Evolutionary conservation across 2,797 vertebrate species (phyloP), one percentile per base, ranked within the genome.

Genomic region (Nasua narica): DNA sequence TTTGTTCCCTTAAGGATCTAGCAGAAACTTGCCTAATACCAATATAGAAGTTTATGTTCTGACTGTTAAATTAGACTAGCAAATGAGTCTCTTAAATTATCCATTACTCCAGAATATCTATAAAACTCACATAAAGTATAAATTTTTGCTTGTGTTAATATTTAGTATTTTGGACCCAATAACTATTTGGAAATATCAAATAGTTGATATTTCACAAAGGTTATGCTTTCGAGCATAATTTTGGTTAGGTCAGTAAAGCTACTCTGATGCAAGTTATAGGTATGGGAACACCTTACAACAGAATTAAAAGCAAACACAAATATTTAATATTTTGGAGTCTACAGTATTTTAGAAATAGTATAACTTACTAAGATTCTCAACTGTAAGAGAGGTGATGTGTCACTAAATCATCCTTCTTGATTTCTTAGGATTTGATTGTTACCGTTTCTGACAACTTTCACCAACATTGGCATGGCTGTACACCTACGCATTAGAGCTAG

Each of bases 281-380:
- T n/a, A n/a, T n/a, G n/a, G n/a, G n/a, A n/a, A n/a, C n/a, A n/a
- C n/a, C n/a, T n/a, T n/a, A n/a, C n/a, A n/a, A n/a, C n/a, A n/a
- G n/a, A n/a, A n/a, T n/a, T n/a, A n/a, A n/a, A n/a, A n/a, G n/a
- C n/a, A n/a, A n/a, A n/a, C n/a, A n/a, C n/a, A n/a, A n/a, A n/a
- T n/a, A n/a, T n/a, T n/a, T n/a, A n/a, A n/a, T 83, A 85, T 91
- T 84, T 79, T 40, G 21, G 14, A 54, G 15, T n/a, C n/a, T n/a
- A n/a, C n/a, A n/a, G n/a, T n/a, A n/a, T n/a, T 76, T 93, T 88
- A 84, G 37, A 95, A 92, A 92, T 81, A 13, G 8, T 69, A 6
- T 74, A 40, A 56, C 35, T 94, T 92, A 82, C 25, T 62, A 78
- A 87, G 37, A 76, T 83, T 91, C n/a, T 29, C 77, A 90, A 82